These are phyloP conservation scores for Gymnopithys bicolor DNA, from an alignment of 2,797 vertebrate species.

Conservation along the genomic window DNA sequence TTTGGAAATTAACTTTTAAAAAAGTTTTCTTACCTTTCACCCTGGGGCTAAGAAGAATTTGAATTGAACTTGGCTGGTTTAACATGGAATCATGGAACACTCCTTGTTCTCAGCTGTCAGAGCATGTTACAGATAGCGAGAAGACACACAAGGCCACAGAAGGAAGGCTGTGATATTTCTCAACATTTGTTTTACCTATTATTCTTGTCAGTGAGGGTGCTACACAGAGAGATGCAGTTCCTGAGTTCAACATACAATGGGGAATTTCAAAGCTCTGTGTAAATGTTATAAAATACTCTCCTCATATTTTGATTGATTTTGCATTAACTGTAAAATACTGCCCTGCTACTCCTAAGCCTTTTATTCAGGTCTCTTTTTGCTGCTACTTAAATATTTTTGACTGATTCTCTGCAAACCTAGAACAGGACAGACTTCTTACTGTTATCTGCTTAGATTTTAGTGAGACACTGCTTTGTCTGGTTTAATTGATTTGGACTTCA, in stretches of 20 bases:
- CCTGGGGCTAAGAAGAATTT: not conserved
- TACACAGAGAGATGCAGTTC: not conserved
- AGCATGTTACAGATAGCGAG: not conserved
- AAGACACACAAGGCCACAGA: not conserved
- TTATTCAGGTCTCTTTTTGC: not conserved
- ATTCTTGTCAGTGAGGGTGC: not conserved
- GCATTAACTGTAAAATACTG: not conserved
- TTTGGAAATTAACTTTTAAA: not conserved
- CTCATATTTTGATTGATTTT: not conserved
- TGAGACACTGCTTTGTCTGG: not conserved
- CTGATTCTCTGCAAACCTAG: not conserved
- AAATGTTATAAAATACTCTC: not conserved
- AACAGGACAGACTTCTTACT: not conserved
- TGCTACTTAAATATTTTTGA: not conserved
- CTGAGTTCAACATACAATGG: not conserved
- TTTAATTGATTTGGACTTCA: not conserved
- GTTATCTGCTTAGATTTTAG: not conserved
- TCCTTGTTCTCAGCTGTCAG: not conserved
- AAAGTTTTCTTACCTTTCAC: not conserved
- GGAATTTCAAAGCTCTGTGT: not conserved
- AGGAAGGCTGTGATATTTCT: not conserved
- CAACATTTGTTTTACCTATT: not conserved
- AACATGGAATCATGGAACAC: not conserved
- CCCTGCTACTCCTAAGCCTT: not conserved
- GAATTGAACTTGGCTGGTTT: not conserved